Conservation (phyloP, 1,140 invertebrate genomes). For the Macrocentrus cingulum region DNA sequence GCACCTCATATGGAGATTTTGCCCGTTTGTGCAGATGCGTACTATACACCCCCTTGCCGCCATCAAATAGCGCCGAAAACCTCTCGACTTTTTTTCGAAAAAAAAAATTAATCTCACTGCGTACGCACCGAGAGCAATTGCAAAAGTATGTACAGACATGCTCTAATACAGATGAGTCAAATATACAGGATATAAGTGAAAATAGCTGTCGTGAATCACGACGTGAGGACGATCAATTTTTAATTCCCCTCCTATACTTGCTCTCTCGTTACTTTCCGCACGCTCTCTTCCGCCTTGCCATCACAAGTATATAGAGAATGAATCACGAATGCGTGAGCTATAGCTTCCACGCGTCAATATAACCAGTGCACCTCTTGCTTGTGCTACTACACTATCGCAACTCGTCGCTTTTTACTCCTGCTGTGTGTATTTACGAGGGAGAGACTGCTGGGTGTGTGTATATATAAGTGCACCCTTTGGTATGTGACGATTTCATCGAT, state of each 20-base stretch:
- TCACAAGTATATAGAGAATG: neutral
- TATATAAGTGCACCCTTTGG: conserved; percentile 1
- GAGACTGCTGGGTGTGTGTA: neutral
- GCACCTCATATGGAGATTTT: too few relatives aligned
- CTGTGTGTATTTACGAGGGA: neutral
- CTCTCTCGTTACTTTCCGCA: conserved; percentile 7
- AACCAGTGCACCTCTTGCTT: conserved; percentile 11
- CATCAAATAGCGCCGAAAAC: too few relatives aligned
- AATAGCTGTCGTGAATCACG: conserved; percentile 15
- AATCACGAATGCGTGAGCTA: conserved; percentile 20
- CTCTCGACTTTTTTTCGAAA: too few relatives aligned
- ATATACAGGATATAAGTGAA: neutral
- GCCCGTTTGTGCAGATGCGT: too few relatives aligned
- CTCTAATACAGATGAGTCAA: neutral
- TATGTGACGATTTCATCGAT: conserved; percentile 2
- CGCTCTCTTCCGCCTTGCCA: neutral
- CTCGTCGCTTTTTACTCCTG: neutral
- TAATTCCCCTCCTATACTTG: conserved; percentile 13
- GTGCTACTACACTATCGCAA: conserved; percentile 6
- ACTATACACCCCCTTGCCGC: too few relatives aligned
- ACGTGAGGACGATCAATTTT: conserved; percentile 18
- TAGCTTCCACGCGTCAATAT: conserved; percentile 18
- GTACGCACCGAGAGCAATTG: too few relatives aligned
- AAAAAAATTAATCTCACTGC: too few relatives aligned
- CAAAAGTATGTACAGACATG: neutral